phyloP scores from a whole-genome alignment of 1,140 invertebrate species.

The Diachasmimorpha longicaudata region DNA sequence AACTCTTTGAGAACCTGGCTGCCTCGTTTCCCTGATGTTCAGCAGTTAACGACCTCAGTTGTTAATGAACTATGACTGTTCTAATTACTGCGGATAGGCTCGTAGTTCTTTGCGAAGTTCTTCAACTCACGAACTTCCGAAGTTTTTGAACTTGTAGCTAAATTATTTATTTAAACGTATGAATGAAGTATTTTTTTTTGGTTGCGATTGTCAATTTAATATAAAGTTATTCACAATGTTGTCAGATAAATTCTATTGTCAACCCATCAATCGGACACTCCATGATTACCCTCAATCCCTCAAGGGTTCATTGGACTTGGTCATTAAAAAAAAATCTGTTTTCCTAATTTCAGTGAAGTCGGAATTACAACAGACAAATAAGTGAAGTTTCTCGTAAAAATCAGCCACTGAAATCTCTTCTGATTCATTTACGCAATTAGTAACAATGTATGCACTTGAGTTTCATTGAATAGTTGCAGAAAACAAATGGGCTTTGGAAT shows the following conservation, averaged over 20 bases:
- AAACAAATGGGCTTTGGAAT: background rate
- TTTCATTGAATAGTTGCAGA: background rate
- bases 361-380: too few species aligned
- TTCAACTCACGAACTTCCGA: background rate
- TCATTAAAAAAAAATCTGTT: too few species aligned
- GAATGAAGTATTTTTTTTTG: background rate
- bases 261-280: too few species aligned
- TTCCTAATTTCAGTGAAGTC: too few species aligned
- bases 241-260: too few species aligned
- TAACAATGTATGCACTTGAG: background rate
- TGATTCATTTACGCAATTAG: background rate
- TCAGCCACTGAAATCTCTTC: background rate
- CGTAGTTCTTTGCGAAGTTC: conserved; percentile 1
- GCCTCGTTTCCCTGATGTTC: conserved; percentile 14
- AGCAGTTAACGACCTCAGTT: conserved; percentile 40
- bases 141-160: background rate
- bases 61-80: conserved; percentile 38
- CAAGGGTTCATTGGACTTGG: too few species aligned
- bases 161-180: background rate
- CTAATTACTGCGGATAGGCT: conserved; percentile 34
- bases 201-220: too few species aligned
- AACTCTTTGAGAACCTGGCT: background rate
- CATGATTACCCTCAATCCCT: too few species aligned
- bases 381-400: background rate
- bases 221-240: too few species aligned